Evolutionary conservation across 2,113 vertebrate species (phyloP), one percentile per base, ranked within the genome.

Genomic region (Barbus barbus): DNA sequence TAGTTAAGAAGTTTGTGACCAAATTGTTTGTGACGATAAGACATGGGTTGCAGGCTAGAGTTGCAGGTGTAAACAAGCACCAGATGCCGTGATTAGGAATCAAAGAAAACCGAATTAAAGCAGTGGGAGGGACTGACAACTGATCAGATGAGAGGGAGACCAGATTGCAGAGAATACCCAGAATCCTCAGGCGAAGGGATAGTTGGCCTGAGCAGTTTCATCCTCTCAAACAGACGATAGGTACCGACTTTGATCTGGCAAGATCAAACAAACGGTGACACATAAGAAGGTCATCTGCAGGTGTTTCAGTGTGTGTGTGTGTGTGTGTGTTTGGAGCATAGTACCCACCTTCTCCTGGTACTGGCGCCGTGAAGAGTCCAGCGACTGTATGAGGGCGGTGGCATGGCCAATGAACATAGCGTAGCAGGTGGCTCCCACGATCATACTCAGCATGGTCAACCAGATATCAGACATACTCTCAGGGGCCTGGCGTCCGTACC

Each of bases 361-460:
- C 65, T 98, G 97, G 2, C 97, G 95, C 46, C 97, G 91, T 0
- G 97, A 98, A 0, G 97, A 98, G 89, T 98, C 97, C 86, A 98
- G 91, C 0, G 96, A 97, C 91, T 98, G 97, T 90, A 98, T 98
- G 86, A 98, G 96, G 0, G 97, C 97, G 0, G 97, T 98, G 77
- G 97, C 97, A 0, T 98, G 96, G 77, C 97, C 96, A 7, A 98
- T 97, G 92, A 98, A 98, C 97, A 98, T 97, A 93, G 97, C 97
- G 2, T 98, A 97, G 91, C 97, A 98, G 81, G 97, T 99, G 91
- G 98, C 98, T 0, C 98, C 98, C 28, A 99, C 97, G 0, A 99
- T 99, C 98, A 99, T 99, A 87, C 97, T 99, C 9, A 99, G 94
- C 98, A 99, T 99, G 2, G 97, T 99, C 46, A 99, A 94, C 98